Conservation (phyloP, 2,888 invertebrate genomes). For the Melinopterus prodromus region DNA sequence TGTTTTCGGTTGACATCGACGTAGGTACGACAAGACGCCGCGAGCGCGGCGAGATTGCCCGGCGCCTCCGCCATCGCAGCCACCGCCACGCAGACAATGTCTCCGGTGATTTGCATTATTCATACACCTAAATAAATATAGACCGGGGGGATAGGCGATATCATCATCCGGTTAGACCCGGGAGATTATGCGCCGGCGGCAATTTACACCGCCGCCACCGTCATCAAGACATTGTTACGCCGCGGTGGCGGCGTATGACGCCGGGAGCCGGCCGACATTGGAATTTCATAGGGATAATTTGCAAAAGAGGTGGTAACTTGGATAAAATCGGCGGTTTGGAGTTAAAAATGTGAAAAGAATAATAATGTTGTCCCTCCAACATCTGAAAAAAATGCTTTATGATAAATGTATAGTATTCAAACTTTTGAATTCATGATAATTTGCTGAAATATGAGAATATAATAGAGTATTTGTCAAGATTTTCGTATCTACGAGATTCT, state of each 20-base stretch:
- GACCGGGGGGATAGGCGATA: conserved; percentile 54
- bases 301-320: not conserved
- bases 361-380: no score
- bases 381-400: no score
- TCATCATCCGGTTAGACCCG: conserved; percentile 50
- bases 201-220: conserved; percentile 38
- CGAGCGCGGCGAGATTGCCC: not conserved
- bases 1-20: not conserved
- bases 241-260: conserved; percentile 18
- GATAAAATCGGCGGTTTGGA: not conserved
- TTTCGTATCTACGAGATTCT: no score
- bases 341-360: no score
- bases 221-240: not conserved
- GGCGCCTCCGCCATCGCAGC: not conserved
- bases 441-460: no score
- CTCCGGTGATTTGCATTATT: conserved; percentile 52
- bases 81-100: conserved; percentile 23
- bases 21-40: not conserved
- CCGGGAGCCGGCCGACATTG: not conserved
- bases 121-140: conserved; percentile 58
- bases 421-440: no score
- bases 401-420: no score
- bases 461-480: no score
- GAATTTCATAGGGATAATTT: not conserved
- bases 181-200: conserved; percentile 44